Percentiles rank a stretch among this genome's conserved stretches.
Evolutionary conservation across 2,888 invertebrate species (phyloP).

Genomic region (Drosophila leonis): DNA sequence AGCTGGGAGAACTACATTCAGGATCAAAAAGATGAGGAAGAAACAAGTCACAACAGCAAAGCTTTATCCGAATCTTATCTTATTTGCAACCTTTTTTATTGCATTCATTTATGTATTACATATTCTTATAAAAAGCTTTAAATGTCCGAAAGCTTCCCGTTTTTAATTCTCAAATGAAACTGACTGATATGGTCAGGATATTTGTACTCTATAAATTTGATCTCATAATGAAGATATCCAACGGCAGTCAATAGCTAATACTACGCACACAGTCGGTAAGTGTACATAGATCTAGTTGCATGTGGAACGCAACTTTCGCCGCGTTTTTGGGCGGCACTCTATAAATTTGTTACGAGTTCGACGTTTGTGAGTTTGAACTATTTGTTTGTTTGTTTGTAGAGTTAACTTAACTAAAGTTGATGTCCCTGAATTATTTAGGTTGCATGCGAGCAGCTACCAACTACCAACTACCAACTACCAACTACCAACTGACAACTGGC

Average conservation of each 20-base stretch:
- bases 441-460: constrained; percentile 46
- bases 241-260: background rate
- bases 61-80: no score
- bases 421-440: constrained; percentile 73
- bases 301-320: constrained; percentile 45
- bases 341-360: constrained; percentile 46
- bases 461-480: background rate
- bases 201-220: no score
- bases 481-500: constrained; percentile 8
- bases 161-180: no score
- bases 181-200: no score
- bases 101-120: no score
- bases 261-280: background rate
- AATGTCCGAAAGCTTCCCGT: no score
- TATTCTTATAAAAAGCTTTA: no score
- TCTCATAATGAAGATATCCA: background rate
- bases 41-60: no score
- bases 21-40: no score
- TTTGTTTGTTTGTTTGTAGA: constrained; percentile 34
- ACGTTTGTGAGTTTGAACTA: constrained; percentile 39
- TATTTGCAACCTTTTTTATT: no score
- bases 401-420: constrained; percentile 53
- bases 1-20: no score
- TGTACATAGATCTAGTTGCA: constrained; percentile 14
- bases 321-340: constrained; percentile 26